Conservation (phyloP, 2,797 vertebrate species). For the Periophthalmus magnuspinnatus region DNA sequence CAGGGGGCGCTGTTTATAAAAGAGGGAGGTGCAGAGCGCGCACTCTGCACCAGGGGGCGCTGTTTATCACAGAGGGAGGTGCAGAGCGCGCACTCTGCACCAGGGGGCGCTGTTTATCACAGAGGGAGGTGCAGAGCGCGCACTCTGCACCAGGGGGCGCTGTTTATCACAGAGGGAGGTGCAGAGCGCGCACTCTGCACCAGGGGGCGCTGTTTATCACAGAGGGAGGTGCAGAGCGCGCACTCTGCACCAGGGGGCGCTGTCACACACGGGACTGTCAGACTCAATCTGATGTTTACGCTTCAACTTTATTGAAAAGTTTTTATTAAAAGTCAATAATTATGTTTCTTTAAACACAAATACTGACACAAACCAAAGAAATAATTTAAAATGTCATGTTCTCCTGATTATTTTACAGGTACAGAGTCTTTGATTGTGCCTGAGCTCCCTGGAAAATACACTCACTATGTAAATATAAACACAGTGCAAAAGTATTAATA, state of each 20-base stretch:
- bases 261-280: neutral
- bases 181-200: conserved; percentile 44
- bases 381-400: neutral
- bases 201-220: conserved; percentile 54
- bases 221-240: neutral
- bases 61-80: too few relatives aligned
- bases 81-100: conserved; percentile 42
- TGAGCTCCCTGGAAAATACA: neutral
- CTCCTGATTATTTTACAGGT: neutral
- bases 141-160: conserved; percentile 62
- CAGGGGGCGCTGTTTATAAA: conserved; percentile 54
- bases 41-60: conserved; percentile 62
- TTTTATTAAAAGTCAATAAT: neutral
- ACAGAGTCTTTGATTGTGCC: neutral
- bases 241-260: conserved; percentile 60
- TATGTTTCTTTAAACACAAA: neutral
- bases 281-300: neutral
- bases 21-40: conserved; percentile 19
- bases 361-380: neutral
- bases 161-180: too few relatives aligned
- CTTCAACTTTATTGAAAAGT: neutral
- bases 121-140: conserved; percentile 18
- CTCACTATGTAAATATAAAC: neutral
- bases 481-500: neutral
- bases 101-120: conserved; percentile 54